Base-by-base conservation (phyloP, 1,140 invertebrate genomes). In the Ptiloglossa arizonensis region DNA sequence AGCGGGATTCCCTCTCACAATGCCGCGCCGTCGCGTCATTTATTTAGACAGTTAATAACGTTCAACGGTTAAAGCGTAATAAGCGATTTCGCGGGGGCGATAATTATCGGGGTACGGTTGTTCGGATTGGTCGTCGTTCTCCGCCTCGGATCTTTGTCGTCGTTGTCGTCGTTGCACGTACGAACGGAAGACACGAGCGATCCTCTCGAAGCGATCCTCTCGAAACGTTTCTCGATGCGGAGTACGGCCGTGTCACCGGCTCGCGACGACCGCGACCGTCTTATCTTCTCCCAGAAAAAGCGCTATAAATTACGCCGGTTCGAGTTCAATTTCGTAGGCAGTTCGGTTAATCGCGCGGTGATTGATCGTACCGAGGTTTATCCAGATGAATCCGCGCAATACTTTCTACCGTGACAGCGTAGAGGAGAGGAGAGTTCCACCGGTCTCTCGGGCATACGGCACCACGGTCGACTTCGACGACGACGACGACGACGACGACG, bases 341-440 rank as follows among this genome's bases (percentile, higher is more conserved):
- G 80, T 80, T 81, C 67, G 67, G 77, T 81, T 77, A 83, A 86
- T 86, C 83, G 80, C 86, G 44, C 70, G 67, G 83, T 83, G 87
- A 79, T 87, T 87, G 86, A 88, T 87, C 80, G 82, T 80, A 66
- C 69, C 64, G 75, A 76, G 76, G 81, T 87, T 86, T 81, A 83
- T 87, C 82, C 79, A 76, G 82, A 87, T 87, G 84, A 86, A 87
- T 87, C 80, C 75, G 54, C 80, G 81, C 82, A 74, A 83, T 82
- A 83, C 69, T 82, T 83, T 82, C 64, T 69, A 62, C 38, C 75
- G 75, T 72, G 80, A 54, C 67, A 66, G 54, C 50, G 50, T 32
- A 57, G 50, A n/a, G n/a, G n/a, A n/a, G n/a, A n/a, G n/a, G n/a
- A n/a, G n/a, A n/a, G n/a, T n/a, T n/a, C n/a, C n/a, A n/a, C n/a